Evolutionary conservation across 2,797 vertebrate genomes (phyloP).

Genomic region (Falco rusticolus): DNA sequence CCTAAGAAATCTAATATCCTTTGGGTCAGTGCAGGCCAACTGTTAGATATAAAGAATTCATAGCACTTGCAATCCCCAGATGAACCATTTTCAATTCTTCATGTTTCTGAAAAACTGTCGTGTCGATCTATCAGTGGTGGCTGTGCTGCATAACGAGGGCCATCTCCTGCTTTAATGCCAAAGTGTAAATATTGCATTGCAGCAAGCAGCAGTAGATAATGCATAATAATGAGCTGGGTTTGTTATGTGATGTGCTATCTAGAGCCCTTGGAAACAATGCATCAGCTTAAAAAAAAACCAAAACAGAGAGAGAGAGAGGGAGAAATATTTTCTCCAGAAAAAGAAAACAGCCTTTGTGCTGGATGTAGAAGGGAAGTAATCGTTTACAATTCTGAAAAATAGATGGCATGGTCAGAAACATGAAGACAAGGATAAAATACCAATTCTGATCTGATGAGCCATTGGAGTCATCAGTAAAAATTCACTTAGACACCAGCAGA

Average conservation of each 20-base stretch:
- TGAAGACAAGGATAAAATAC: constrained; percentile 1
- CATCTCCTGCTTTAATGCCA: constrained; percentile 60
- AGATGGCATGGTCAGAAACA: constrained; percentile 19
- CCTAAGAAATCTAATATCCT: constrained; percentile 75
- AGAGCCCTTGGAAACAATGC: constrained; percentile 50
- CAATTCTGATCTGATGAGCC: constrained; percentile 38
- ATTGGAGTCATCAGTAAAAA: neutral
- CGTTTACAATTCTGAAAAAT: neutral
- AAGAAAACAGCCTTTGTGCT: neutral
- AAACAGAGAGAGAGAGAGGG: neutral
- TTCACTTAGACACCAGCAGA: constrained; percentile 25
- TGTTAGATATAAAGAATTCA: constrained; percentile 74
- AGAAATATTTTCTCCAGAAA: neutral
- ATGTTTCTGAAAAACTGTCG: constrained; percentile 50
- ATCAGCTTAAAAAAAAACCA: neutral
- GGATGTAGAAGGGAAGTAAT: neutral
- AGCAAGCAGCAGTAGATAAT: constrained; percentile 57
- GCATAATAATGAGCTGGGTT: constrained; percentile 61
- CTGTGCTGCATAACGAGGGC: constrained; percentile 53
- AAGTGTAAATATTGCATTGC: constrained; percentile 72
- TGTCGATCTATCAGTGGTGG: constrained; percentile 42
- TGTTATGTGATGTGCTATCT: constrained; percentile 29
- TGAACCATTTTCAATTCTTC: constrained; percentile 68
- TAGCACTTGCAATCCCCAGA: constrained; percentile 63
- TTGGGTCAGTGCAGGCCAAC: constrained; percentile 73